These are phyloP conservation scores for Palythoa grandiflora DNA, from an alignment of 92 coral and sea anemone genomes.

Conservation along the genomic window DNA sequence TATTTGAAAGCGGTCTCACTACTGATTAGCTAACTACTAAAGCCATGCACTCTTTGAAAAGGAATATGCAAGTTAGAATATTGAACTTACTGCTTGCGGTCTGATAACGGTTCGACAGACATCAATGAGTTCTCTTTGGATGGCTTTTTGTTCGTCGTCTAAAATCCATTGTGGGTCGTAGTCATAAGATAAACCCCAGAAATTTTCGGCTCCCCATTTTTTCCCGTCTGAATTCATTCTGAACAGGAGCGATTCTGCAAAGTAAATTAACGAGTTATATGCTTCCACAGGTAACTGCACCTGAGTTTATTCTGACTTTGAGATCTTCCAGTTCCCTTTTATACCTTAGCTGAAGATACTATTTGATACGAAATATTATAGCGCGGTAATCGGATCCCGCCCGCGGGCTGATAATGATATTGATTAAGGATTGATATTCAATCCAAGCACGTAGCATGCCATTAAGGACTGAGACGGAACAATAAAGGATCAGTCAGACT, in stretches of 20 bases:
- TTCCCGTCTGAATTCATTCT: conserved; percentile 8
- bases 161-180: conserved; percentile 43
- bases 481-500: background rate
- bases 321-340: background rate
- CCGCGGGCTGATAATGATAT: background rate
- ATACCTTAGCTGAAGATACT: background rate
- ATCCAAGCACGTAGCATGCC: conserved; percentile 1
- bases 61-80: background rate
- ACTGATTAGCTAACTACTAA: background rate
- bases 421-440: background rate
- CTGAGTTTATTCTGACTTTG: background rate
- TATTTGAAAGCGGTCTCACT: too few species aligned
- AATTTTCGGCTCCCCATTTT: conserved; percentile 19
- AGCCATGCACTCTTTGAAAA: background rate
- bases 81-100: conserved; percentile 38
- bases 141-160: conserved; percentile 35
- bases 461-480: background rate
- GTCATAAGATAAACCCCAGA: conserved; percentile 44
- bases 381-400: background rate
- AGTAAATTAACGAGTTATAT: background rate
- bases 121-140: conserved; percentile 27
- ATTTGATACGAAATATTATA: background rate
- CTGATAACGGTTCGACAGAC: conserved; percentile 40
- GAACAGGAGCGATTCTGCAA: background rate
- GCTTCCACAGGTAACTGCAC: too few species aligned